These are phyloP conservation scores for Andrena marginata DNA, from an alignment of 2,888 invertebrate species.

Conservation along the genomic window DNA sequence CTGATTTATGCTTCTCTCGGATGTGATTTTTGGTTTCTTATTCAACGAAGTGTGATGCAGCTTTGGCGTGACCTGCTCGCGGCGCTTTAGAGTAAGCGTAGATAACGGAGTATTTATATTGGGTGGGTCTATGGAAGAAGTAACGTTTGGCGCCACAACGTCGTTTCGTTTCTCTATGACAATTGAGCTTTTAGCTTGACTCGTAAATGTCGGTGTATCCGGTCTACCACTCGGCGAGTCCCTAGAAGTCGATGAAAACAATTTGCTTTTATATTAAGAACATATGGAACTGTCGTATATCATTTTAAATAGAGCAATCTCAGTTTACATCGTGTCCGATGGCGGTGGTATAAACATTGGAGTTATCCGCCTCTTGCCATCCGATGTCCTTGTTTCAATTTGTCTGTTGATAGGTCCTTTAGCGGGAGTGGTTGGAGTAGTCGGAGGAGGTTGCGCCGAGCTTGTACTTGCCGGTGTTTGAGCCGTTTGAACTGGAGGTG, in stretches of 20 bases:
- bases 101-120: slow-evolving; percentile 70
- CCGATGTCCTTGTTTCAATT: slow-evolving; percentile 96
- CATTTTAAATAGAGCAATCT: slow-evolving; percentile 10
- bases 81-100: slow-evolving; percentile 78
- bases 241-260: slow-evolving; percentile 65
- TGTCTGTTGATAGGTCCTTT: slow-evolving; percentile 93
- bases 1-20: slow-evolving; percentile 76
- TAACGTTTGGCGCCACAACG: slow-evolving; percentile 87
- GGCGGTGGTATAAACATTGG: slow-evolving; percentile 96
- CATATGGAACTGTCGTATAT: background rate
- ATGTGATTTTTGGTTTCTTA: slow-evolving; percentile 78
- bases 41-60: slow-evolving; percentile 66
- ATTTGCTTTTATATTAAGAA: background rate
- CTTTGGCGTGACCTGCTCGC: slow-evolving; percentile 76
- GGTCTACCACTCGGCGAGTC: slow-evolving; percentile 85
- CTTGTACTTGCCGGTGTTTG: slow-evolving; percentile 66
- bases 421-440: slow-evolving; percentile 80
- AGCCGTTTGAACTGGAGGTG: slow-evolving; percentile 67
- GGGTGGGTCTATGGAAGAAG: slow-evolving; percentile 74
- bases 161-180: slow-evolving; percentile 91
- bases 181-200: slow-evolving; percentile 92
- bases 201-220: slow-evolving; percentile 89
- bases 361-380: slow-evolving; percentile 97
- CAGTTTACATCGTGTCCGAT: slow-evolving; percentile 87
- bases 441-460: slow-evolving; percentile 63